These are phyloP conservation scores for Sphenodon punctatus DNA, from an alignment of 2,797 vertebrate genomes.

Conservation along the genomic window DNA sequence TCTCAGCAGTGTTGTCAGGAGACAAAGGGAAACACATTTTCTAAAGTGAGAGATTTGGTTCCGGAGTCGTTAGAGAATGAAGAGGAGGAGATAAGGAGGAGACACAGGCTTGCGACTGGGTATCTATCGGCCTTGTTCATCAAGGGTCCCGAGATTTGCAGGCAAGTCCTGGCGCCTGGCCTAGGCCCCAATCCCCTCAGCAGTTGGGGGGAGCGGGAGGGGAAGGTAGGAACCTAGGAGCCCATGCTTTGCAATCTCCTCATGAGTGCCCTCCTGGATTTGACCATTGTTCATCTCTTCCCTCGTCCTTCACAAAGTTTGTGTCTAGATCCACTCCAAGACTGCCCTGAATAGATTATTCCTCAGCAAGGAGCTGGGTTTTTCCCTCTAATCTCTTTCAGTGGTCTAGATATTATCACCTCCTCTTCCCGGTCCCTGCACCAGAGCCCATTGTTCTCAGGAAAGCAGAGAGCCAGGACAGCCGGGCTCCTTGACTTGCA, in stretches of 20 bases:
- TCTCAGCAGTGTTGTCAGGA: constrained; percentile 57
- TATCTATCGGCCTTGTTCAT: constrained; percentile 66
- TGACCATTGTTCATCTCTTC: constrained; percentile 52
- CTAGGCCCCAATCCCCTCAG: constrained; percentile 35
- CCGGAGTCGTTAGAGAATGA: constrained; percentile 65
- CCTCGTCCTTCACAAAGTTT: constrained; percentile 50
- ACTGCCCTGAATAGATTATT: constrained; percentile 41
- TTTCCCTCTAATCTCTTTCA: too few relatives aligned
- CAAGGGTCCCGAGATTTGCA: constrained; percentile 58
- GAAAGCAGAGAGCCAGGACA: fast-evolving
- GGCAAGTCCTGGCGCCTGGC: constrained; percentile 53
- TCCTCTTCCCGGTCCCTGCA: neutral
- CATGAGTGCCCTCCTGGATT: constrained; percentile 31
- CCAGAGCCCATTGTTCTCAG: neutral
- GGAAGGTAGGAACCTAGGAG: constrained; percentile 66
- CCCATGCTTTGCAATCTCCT: constrained; percentile 49
- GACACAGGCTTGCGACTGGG: constrained; percentile 45
- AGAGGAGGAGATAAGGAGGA: constrained; percentile 60
- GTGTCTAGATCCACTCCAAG: constrained; percentile 37
- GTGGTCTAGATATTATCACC: too few relatives aligned
- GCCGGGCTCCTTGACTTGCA: neutral
- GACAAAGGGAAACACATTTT: constrained; percentile 71
- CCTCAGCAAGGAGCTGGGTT: too few relatives aligned
- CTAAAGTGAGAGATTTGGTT: constrained; percentile 65
- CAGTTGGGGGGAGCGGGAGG: constrained; percentile 60